A percentile compares a stretch with the other conserved stretches of the same genome.
These are phyloP conservation scores for Myotis findleyi DNA, from an alignment of 2,797 vertebrate species.

Conservation along the genomic window DNA sequence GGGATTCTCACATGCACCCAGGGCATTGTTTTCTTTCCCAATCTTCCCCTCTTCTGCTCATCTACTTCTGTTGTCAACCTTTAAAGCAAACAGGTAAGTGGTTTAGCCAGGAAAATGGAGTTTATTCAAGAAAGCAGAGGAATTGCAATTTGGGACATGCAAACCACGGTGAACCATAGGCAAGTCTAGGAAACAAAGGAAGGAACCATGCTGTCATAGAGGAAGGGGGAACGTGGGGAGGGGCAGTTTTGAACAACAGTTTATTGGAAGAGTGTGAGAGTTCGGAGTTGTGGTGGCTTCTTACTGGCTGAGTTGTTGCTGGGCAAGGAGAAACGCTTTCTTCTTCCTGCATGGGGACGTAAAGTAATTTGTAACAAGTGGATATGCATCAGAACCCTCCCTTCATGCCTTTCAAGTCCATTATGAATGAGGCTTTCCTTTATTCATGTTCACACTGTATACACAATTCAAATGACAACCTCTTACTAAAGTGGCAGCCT, in stretches of 20 bases:
- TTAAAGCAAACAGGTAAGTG: neutral
- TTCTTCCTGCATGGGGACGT: neutral
- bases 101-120: neutral
- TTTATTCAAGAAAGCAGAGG: neutral
- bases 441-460: neutral
- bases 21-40: neutral
- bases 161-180: neutral
- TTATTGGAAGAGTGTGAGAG: no score
- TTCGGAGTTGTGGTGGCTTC: neutral
- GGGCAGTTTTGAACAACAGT: neutral
- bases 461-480: neutral
- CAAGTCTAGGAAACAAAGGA: neutral
- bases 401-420: neutral
- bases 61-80: neutral
- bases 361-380: neutral
- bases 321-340: neutral
- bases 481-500: conserved; percentile 2
- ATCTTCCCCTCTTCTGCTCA: neutral
- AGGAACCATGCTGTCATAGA: neutral
- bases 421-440: neutral
- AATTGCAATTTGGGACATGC: neutral
- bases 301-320: neutral
- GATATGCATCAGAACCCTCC: neutral
- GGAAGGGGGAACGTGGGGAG: neutral
- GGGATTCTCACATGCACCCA: neutral